Base-by-base conservation (phyloP, 2,113 vertebrate genomes). In the Tangachromis dhanisi region DNA sequence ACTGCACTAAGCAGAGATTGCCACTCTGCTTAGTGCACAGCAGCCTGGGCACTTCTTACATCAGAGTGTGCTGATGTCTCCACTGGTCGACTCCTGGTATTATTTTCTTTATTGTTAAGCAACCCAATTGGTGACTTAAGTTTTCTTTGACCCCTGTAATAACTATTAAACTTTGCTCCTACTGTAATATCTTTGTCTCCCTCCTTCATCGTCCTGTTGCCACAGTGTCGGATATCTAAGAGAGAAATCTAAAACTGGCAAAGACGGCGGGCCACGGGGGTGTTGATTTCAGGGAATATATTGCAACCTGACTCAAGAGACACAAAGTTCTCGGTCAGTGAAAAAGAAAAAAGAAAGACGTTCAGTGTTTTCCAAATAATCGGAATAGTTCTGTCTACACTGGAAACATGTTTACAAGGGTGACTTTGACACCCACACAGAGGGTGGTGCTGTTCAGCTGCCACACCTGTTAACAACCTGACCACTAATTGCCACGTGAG, bases 401-500 rank as follows among this genome's bases (percentile, higher is more conserved):
- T 16, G 40, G 47, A 68, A 68, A n/a, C 21, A 3, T 54, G 19
- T 42, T 42, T 8, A 10, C 17, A 79, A 5, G 16, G n/a, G 5
- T 42, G 19, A 7, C 3, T 51, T 49, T 83, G 33, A 51, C 81
- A 55, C 21, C 71, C 19, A 81, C 7, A 19, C 29, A 71, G 24
- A n/a, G 40, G 51, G 21, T 57, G 53, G 57, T 7, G 76, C 4
- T 85, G 61, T 19, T 53, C 66, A 26, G 14, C 83, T 63, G 40
- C 81, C 88, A 84, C 84, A 83, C 87, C 90, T 94, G 87, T 14
- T 33, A 81, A 54, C 80, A n/a, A 81, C 91, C 76, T 19, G 53
- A 80, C 5, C 21, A 19, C 73, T 89, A 21, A 95, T 88, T 89
- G 71, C 80, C 71, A 21, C n/a, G 13, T 47, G 49, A 84, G 73